Evolutionary conservation across 2,113 vertebrate genomes (phyloP).

Genomic region (Cardinalis cardinalis): DNA sequence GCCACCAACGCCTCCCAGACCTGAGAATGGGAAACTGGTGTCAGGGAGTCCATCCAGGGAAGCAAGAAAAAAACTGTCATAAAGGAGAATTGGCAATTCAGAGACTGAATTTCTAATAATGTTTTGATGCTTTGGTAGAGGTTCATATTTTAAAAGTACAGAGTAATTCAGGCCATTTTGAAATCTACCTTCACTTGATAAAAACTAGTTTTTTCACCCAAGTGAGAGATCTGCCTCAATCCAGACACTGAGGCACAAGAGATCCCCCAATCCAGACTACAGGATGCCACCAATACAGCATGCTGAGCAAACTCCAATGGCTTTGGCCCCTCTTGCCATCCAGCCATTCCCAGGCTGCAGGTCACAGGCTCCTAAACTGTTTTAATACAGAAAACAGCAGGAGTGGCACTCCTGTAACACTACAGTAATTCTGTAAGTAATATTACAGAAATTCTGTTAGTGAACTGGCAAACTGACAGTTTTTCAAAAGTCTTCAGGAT

Average conservation of each 20-base stretch:
- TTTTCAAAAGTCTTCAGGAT: not conserved
- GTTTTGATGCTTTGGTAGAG: not conserved
- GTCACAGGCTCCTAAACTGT: not conserved
- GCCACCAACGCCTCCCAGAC: not conserved
- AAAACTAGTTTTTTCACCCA: not conserved
- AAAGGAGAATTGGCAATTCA: not conserved
- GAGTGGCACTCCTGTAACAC: no score
- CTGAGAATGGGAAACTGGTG: fast-evolving
- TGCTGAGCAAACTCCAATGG: not conserved
- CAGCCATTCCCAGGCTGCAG: not conserved
- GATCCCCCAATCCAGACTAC: not conserved
- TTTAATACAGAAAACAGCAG: not conserved
- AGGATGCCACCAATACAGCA: not conserved
- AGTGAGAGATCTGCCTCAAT: not conserved
- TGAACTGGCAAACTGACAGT: not conserved
- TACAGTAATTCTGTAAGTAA: not conserved
- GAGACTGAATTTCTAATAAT: not conserved
- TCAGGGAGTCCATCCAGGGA: not conserved
- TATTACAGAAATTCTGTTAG: not conserved
- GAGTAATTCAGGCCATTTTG: not conserved
- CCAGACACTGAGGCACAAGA: not conserved
- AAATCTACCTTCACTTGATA: not conserved
- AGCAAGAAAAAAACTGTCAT: not conserved
- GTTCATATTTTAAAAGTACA: not conserved
- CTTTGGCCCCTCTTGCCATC: not conserved